phyloP scores from a whole-genome alignment of 2,888 invertebrate species.

The Clivina fossor region DNA sequence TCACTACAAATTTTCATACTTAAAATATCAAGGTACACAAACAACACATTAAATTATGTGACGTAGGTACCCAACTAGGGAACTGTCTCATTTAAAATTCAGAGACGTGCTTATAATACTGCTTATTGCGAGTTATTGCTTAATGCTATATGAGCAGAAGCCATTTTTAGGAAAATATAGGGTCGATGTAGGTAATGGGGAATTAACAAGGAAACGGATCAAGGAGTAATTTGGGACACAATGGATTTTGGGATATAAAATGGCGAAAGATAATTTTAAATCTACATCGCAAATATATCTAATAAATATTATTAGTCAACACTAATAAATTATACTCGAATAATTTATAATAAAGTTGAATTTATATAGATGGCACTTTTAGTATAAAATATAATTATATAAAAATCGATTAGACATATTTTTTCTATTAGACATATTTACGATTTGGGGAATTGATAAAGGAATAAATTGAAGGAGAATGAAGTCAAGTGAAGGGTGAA shows the following conservation, averaged over 20 bases:
- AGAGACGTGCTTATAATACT: constrained; percentile 50
- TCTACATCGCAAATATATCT: no score
- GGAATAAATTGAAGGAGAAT: not conserved
- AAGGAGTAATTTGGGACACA: not conserved
- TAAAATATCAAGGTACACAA: constrained; percentile 35
- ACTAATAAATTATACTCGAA: no score
- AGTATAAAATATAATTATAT: no score
- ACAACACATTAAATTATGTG: constrained; percentile 35
- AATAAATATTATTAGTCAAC: no score
- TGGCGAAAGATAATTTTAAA: no score
- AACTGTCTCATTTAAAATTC: constrained; percentile 28
- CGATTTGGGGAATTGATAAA: not conserved
- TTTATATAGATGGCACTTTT: no score
- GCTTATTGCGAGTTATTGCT: constrained; percentile 61
- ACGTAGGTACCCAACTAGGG: constrained; percentile 30
- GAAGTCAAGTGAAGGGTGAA: constrained; percentile 18
- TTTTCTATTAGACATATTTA: no score
- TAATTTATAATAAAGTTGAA: no score
- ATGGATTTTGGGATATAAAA: not conserved
- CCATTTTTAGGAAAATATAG: constrained; percentile 37
- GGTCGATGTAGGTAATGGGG: constrained; percentile 34
- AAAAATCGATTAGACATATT: no score
- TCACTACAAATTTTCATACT: constrained; percentile 34
- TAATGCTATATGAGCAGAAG: constrained; percentile 53
- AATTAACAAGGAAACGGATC: constrained; percentile 23